A percentile compares a stretch with the other conserved stretches of the same genome.
These are phyloP conservation scores for Pseudonaja textilis DNA, from an alignment of 2,113 vertebrate species.

Conservation along the genomic window DNA sequence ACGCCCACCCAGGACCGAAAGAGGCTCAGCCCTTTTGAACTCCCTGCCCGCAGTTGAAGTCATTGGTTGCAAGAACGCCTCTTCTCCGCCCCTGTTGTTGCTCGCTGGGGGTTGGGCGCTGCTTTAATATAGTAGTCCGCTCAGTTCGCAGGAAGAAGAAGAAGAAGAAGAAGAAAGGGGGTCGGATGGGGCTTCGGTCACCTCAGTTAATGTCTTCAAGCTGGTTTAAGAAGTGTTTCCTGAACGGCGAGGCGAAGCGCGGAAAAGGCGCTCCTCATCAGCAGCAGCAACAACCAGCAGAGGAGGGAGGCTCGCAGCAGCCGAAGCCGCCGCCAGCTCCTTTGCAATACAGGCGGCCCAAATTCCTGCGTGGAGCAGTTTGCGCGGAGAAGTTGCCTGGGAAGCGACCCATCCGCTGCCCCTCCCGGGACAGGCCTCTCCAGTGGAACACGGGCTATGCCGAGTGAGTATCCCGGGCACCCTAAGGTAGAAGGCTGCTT, in stretches of 20 bases:
- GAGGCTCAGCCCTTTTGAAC: background rate
- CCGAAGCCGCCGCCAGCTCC: conserved; percentile 26
- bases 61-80: background rate
- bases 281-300: background rate
- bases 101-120: background rate
- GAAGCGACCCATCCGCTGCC: conserved; percentile 50
- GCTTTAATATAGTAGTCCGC: background rate
- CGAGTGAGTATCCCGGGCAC: conserved; percentile 64
- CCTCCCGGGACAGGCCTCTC: conserved; percentile 58
- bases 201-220: conserved; percentile 52
- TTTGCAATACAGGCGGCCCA: conserved; percentile 61
- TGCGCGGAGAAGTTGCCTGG: conserved; percentile 19
- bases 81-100: background rate
- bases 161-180: background rate
- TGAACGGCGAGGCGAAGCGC: conserved; percentile 19
- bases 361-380: conserved; percentile 60
- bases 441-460: conserved; percentile 73
- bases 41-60: too few species aligned
- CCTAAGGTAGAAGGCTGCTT: background rate
- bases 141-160: background rate
- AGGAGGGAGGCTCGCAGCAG: background rate
- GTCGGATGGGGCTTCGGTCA: background rate
- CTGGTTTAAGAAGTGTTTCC: conserved; percentile 62
- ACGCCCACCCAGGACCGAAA: background rate
- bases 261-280: background rate